phyloP scores from a whole-genome alignment of 53 echinoderm and acorn worm species.

The Mesocentrotus franciscanus region DNA sequence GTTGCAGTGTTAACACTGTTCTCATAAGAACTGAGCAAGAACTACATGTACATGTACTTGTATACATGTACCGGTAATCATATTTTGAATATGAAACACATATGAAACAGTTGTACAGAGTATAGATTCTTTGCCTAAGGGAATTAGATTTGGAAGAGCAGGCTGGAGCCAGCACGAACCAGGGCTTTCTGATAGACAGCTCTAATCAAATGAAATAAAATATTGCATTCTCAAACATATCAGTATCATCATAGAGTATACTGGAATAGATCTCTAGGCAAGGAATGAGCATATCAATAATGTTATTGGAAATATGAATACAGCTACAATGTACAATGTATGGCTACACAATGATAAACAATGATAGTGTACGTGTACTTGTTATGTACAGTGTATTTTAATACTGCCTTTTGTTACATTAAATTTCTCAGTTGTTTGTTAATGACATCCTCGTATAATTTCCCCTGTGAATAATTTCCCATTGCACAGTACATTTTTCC shows the following conservation, averaged over 20 bases:
- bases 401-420: background rate
- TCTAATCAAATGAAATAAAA: slow-evolving; percentile 33
- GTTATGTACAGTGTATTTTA: background rate
- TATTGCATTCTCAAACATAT: slow-evolving; percentile 24
- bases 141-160: background rate
- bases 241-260: background rate
- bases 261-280: background rate
- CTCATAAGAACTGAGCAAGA: background rate
- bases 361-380: background rate
- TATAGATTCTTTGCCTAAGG: background rate
- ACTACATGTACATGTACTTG: background rate
- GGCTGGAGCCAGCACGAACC: background rate
- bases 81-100: background rate
- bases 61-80: background rate
- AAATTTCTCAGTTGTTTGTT: background rate
- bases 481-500: too few species aligned
- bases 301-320: background rate
- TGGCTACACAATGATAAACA: background rate
- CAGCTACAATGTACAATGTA: background rate
- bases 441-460: background rate
- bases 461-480: background rate
- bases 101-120: background rate
- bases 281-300: background rate
- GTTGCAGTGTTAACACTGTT: background rate
- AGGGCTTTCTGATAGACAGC: background rate